Conservation (phyloP, 2,797 vertebrate genomes). For the Typhlichthys eigenmanni region DNA sequence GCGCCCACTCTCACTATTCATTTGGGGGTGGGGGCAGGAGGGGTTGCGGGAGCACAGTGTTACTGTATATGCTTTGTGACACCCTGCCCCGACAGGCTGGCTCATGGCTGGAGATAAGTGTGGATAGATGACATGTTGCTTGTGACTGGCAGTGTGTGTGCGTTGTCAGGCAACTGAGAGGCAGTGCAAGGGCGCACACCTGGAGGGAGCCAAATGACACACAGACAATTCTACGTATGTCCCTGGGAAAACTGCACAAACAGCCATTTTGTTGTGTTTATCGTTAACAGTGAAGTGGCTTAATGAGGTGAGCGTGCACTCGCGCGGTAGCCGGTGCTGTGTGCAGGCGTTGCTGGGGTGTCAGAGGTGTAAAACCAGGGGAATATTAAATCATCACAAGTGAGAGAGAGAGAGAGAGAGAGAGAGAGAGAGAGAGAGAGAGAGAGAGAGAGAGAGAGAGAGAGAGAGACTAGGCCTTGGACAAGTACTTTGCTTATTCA, state of each 20-base stretch:
- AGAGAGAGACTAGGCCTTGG: slow-evolving; percentile 14
- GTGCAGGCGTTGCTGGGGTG: slow-evolving; percentile 18
- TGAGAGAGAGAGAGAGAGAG: no score
- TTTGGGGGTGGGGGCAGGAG: neutral
- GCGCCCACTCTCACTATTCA: slow-evolving; percentile 23
- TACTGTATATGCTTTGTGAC: slow-evolving; percentile 48
- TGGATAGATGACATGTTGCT: slow-evolving; percentile 55
- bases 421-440: slow-evolving; percentile 5
- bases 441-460: neutral
- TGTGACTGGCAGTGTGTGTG: slow-evolving; percentile 45
- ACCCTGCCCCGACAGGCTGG: slow-evolving; percentile 45
- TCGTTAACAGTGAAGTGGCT: slow-evolving; percentile 49
- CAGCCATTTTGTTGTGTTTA: slow-evolving; percentile 50
- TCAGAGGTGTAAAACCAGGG: slow-evolving; percentile 22
- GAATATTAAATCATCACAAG: neutral
- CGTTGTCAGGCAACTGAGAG: slow-evolving; percentile 39
- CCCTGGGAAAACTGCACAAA: slow-evolving; percentile 24
- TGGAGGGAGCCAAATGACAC: slow-evolving; percentile 51
- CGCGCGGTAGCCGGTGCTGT: slow-evolving; percentile 41
- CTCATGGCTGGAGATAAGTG: slow-evolving; percentile 58
- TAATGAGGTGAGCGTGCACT: slow-evolving; percentile 47
- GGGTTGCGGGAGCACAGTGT: slow-evolving; percentile 29
- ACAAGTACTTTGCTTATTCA: slow-evolving; percentile 29
- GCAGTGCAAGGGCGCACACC: slow-evolving; percentile 44
- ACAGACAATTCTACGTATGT: slow-evolving; percentile 48